Evolutionary conservation across 2,797 vertebrate genomes (phyloP).

Genomic region (Mareca penelope): DNA sequence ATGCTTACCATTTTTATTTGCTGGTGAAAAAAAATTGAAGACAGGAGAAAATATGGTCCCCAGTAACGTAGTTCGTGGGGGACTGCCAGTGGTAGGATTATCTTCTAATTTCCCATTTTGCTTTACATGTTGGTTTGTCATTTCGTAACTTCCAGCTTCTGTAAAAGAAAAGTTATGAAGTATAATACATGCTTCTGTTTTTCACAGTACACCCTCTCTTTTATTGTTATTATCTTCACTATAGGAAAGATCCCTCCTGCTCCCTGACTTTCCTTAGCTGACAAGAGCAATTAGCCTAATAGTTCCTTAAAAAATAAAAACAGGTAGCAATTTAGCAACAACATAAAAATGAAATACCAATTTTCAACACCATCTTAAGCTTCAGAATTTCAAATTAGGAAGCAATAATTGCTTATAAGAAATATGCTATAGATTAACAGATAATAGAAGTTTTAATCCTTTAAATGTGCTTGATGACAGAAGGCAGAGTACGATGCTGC

Average conservation of each 20-base stretch:
- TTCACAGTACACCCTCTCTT: not conserved
- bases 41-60: slow-evolving; percentile 99
- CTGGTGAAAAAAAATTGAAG: slow-evolving; percentile 98
- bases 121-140: slow-evolving; percentile 90
- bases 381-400: not conserved
- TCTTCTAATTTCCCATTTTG: slow-evolving; percentile 94
- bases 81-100: slow-evolving; percentile 83
- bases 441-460: not conserved
- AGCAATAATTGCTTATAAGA: rapidly evolving
- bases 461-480: not conserved
- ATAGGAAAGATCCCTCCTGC: not conserved
- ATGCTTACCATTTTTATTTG: slow-evolving; percentile 93
- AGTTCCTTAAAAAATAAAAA: not conserved
- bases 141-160: slow-evolving; percentile 93
- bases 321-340: too few relatives aligned
- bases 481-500: not conserved
- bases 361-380: not conserved
- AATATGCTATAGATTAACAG: not conserved
- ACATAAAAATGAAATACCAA: rapidly evolving
- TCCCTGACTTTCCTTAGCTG: not conserved
- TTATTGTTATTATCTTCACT: not conserved
- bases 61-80: slow-evolving; percentile 92
- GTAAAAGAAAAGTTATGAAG: not conserved
- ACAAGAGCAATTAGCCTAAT: not conserved
- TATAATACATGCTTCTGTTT: not conserved